A percentile compares a stretch with the other conserved stretches of the same genome.
Conservation (phyloP, 2,797 vertebrate species). For the Carcharodon carcharias region DNA sequence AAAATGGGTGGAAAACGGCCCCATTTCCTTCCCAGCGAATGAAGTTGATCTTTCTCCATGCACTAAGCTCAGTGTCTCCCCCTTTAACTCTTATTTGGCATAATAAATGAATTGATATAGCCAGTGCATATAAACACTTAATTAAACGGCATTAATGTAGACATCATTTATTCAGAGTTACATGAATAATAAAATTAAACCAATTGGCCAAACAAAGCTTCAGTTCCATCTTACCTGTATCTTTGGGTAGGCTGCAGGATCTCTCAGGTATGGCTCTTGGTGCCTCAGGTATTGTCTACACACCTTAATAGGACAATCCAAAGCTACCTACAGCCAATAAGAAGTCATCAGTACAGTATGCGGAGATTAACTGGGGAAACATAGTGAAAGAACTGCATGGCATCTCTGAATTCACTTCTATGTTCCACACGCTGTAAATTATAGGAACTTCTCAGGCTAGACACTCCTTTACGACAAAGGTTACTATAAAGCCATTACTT, state of each 20-base stretch:
- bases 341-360: neutral
- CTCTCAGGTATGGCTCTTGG: conserved; percentile 88
- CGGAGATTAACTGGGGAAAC: neutral
- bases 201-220: neutral
- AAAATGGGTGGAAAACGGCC: neutral
- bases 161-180: neutral
- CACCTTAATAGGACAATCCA: conserved; percentile 75
- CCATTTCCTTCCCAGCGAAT: neutral
- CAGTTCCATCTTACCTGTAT: conserved; percentile 66
- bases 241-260: conserved; percentile 82
- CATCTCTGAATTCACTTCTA: neutral
- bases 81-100: neutral
- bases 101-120: neutral
- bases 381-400: neutral
- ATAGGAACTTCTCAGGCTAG: neutral
- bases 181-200: neutral
- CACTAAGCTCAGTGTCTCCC: neutral
- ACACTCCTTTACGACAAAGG: neutral
- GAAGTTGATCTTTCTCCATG: neutral
- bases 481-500: neutral
- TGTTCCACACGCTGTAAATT: neutral
- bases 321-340: conserved; percentile 61
- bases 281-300: conserved; percentile 70
- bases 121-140: neutral
- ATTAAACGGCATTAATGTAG: neutral